Conservation (phyloP, 2,113 vertebrate genomes). For the Cnemophilus loriae region DNA sequence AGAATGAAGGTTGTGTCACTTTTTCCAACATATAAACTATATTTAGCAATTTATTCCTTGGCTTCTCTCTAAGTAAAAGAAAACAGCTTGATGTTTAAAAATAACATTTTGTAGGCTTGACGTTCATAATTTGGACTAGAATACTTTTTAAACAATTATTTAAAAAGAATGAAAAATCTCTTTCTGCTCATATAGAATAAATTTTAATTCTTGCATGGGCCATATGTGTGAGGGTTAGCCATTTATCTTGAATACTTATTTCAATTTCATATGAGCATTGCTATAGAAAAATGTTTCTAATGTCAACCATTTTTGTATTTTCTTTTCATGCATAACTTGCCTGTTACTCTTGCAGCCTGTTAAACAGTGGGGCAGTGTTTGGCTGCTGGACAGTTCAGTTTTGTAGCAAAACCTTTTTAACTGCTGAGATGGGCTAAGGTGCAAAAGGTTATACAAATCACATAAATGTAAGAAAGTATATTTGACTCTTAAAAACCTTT, state of each 20-base stretch:
- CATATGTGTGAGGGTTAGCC: not conserved
- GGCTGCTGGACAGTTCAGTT: not conserved
- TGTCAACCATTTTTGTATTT: not conserved
- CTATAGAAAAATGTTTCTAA: not conserved
- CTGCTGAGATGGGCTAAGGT: not conserved
- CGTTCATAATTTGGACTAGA: constrained; percentile 27
- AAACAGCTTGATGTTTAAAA: constrained; percentile 63
- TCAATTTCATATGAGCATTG: not conserved
- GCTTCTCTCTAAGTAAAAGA: constrained; percentile 57
- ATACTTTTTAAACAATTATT: constrained; percentile 48
- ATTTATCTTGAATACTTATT: constrained; percentile 20
- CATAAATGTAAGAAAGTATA: not conserved
- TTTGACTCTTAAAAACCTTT: constrained; percentile 16
- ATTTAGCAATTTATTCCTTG: constrained; percentile 63
- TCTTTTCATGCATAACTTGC: not conserved
- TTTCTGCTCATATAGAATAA: not conserved
- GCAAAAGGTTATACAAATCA: not conserved
- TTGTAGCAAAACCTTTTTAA: not conserved
- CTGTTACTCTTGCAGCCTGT: not conserved
- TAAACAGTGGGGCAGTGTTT: not conserved
- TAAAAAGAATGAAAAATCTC: constrained; percentile 29
- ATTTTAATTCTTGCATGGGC: not conserved
- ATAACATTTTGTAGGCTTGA: constrained; percentile 61
- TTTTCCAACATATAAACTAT: constrained; percentile 63
- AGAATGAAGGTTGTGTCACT: constrained; percentile 64